Percentiles rank a stretch among this genome's conserved stretches.
Conservation (phyloP, 2,797 vertebrate genomes). For the Euphonia xanthogaster region DNA sequence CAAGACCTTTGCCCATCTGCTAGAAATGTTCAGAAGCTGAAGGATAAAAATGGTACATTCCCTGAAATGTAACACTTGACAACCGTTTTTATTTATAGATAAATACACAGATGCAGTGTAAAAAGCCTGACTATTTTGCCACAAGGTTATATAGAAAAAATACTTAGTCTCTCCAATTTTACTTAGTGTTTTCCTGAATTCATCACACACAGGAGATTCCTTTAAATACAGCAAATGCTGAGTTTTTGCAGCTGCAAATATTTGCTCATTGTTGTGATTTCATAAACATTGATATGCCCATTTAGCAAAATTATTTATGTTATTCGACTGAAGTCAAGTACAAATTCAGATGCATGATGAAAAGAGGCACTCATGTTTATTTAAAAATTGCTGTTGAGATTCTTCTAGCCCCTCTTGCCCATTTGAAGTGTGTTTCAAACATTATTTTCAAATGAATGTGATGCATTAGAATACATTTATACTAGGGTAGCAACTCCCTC, state of each 20-base stretch:
- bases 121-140: conserved; percentile 7
- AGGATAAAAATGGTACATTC: background rate
- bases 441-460: background rate
- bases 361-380: conserved; percentile 1
- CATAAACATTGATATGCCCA: background rate
- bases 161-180: background rate
- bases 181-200: background rate
- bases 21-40: background rate
- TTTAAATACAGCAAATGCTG: background rate
- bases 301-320: background rate
- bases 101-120: background rate
- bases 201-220: background rate
- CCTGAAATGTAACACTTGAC: background rate
- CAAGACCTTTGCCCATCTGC: background rate
- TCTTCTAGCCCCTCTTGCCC: background rate
- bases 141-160: background rate
- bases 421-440: conserved; percentile 28
- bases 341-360: background rate
- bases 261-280: background rate
- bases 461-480: background rate
- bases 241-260: conserved; percentile 10
- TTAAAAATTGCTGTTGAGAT: background rate
- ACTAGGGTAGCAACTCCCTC: background rate
- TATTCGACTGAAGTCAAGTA: background rate
- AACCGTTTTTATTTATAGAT: background rate